Base-by-base conservation (phyloP, 2,113 vertebrate species). In the Heptranchias perlo region DNA sequence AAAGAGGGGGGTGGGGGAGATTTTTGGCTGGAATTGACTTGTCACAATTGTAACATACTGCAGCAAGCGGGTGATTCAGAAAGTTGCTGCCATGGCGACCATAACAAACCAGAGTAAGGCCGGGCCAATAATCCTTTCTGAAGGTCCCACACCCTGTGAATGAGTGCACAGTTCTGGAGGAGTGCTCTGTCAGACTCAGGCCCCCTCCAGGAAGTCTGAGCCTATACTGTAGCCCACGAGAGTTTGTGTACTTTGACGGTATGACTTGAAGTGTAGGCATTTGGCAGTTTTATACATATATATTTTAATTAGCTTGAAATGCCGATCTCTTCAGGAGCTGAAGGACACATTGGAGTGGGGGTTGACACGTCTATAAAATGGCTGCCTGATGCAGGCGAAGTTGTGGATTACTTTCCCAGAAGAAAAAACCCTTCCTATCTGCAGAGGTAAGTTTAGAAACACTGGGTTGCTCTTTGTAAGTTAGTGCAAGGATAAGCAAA, bases 381-480 rank as follows among this genome's bases (percentile, higher is more conserved):
- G 97, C 67, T 96, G 23, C 86, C 96, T 54, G 97, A 97, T 86
- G 97, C 97, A 96, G 95, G 96, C 44, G 96, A 82, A 84, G 97
- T 96, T 39, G 84, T 87, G 10, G 91, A 21, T 86, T 0, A 0
- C 31, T 61, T 94, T 96, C 96, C 95, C 92, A 97, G 96, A 96
- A 97, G 96, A 28, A 96, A 39, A 28, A 97, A 97, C 65, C 16
- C 25, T 96, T 98, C 98, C 14, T 98, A 98, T 96, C 96, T 98
- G 96, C 97, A 97, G 78, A 97, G 97, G 98, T 98, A 96, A 97
- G 98, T 96, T 28, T n/a, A 7, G n/a, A 52, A 49, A 92, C n/a
- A 11, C 87, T 61, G 52, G 3, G n/a, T 39, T 39, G 16, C 58
- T 39, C 52, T 10, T 18, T 39, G 21, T 21, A 82, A 10, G 39